Conservation (phyloP, 2,888 invertebrate species). For the Microctonus aethiopoides region DNA sequence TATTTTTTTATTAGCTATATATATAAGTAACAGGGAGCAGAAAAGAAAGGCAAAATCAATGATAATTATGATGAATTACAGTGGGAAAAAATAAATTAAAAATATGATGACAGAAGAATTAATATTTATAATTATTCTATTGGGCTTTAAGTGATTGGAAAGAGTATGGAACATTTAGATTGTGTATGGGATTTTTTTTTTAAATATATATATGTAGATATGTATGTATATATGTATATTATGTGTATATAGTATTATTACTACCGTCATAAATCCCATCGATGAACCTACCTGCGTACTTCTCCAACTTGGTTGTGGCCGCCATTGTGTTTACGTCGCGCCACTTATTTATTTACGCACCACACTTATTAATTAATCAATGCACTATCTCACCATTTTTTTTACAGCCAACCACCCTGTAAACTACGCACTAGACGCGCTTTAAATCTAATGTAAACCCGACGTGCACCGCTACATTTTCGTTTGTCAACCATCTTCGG, state of each 20-base stretch:
- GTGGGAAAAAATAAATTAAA: not conserved
- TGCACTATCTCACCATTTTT: constrained; percentile 62
- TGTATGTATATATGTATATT: not conserved
- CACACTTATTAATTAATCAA: constrained; percentile 25
- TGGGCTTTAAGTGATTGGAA: not conserved
- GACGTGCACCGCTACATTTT: constrained; percentile 65
- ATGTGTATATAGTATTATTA: no score
- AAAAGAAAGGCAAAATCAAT: not conserved
- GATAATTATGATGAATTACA: not conserved
- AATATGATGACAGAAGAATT: not conserved
- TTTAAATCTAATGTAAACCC: constrained; percentile 64
- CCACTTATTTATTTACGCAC: constrained; percentile 45
- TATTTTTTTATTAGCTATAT: not conserved
- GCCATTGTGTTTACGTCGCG: constrained; percentile 51
- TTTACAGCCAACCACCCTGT: constrained; percentile 55
- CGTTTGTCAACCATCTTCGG: constrained; percentile 64
- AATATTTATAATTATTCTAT: not conserved
- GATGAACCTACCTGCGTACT: constrained; percentile 60
- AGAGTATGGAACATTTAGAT: not conserved
- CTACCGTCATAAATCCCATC: not conserved
- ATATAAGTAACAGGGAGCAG: not conserved
- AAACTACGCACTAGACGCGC: constrained; percentile 58
- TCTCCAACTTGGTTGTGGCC: constrained; percentile 64
- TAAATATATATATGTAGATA: constrained; percentile 5
- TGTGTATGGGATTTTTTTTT: not conserved